Evolutionary conservation across 2,888 invertebrate species (phyloP).

Genomic region (Agriotes lineatus): DNA sequence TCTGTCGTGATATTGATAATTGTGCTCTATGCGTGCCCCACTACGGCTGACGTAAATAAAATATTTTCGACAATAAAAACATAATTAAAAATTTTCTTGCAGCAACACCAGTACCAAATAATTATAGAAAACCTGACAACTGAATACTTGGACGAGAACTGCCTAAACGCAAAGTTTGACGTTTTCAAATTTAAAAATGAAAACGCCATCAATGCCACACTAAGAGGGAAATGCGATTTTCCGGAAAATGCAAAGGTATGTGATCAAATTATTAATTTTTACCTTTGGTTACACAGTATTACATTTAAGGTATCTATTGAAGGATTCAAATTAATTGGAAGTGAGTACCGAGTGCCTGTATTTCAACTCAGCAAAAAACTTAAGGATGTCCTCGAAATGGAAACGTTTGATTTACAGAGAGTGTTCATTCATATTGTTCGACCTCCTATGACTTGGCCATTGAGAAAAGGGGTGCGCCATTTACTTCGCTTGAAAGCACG

Average conservation of each 20-base stretch:
- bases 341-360: not conserved
- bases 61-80: too few species aligned
- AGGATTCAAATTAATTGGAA: not conserved
- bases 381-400: conserved; percentile 5
- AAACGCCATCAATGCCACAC: not conserved
- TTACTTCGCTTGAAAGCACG: too few species aligned
- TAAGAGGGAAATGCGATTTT: not conserved
- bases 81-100: too few species aligned
- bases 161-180: not conserved
- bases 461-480: not conserved
- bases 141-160: not conserved
- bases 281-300: too few species aligned
- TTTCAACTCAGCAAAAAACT: not conserved
- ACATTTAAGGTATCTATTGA: too few species aligned
- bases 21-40: too few species aligned
- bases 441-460: conserved; percentile 9
- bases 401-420: not conserved
- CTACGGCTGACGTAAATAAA: too few species aligned
- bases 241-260: conserved; percentile 1
- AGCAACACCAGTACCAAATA: not conserved
- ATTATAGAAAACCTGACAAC: conserved; percentile 1
- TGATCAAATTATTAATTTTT: too few species aligned
- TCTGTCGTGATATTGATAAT: too few species aligned
- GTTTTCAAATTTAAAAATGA: not conserved
- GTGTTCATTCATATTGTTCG: not conserved